Base-by-base conservation (phyloP, 2,888 invertebrate species). In the Antitype chi region DNA sequence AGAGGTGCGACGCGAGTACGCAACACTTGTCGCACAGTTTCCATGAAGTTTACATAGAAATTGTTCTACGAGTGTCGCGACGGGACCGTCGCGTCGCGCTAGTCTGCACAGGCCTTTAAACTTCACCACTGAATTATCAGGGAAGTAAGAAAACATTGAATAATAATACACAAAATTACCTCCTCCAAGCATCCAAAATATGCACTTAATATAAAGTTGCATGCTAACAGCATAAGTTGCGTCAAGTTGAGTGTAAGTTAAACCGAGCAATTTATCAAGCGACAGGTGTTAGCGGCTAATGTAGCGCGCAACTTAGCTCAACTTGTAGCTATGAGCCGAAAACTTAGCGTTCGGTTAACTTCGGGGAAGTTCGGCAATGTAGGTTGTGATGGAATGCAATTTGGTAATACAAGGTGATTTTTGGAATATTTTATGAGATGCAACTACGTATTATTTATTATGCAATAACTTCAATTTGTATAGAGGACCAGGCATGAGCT, bases 231-330 rank as follows among this genome's bases (percentile, higher is more conserved):
- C 70, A 68, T 53, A 87, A 86, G 88, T 85, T 84, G 53, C 53
- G 70, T 75, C 71, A 86, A 87, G 88, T 87, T 80, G 68, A 74
- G 84, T 85, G 76, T 85, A 89, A 89, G 89, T 89, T 85, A 84
- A 84, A 81, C 84, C 81, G 84, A 82, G 82, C 87, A 90, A 90
- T 90, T 87, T 86, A 90, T 90, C 87, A 87, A 78, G 81, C 77
- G 89, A 87, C 90, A 91, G 90, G 90, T 91, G 90, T 88, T 86
- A 66, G 82, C 66, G 82, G 89, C 86, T 89, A 90, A 88, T 90
- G 82, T 87, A 88, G 66, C 79, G 81, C 59, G 72, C 75, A 82
- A 85, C 77, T 87, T 87, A 70, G 74, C 43, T 25, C 47, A 86
- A 87, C 80, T 88, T 81, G 72, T 71, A 67, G 76, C 66, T 59